A percentile compares a stretch with the other conserved stretches of the same genome.
These are phyloP conservation scores for Pseudomyrmex flavicornis DNA, from an alignment of 1,140 invertebrate species.

Conservation along the genomic window DNA sequence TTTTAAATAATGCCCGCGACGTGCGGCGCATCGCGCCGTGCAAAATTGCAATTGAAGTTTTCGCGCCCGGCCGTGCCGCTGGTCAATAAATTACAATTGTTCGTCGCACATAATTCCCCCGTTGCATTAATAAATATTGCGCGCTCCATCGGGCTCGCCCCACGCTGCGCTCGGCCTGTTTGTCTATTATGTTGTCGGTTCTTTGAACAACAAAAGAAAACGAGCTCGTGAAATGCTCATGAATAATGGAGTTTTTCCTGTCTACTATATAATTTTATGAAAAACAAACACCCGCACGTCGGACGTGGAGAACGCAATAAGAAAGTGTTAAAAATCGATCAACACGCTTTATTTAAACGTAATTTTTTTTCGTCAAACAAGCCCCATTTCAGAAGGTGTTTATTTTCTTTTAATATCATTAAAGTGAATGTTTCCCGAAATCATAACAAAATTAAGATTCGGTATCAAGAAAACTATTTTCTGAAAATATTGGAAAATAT, in stretches of 20 bases:
- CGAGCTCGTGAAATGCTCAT: conserved; percentile 29
- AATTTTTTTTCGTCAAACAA: background rate
- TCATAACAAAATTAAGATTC: no score
- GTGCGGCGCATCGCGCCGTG: conserved; percentile 63
- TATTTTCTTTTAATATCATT: background rate
- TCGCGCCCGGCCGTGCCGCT: conserved; percentile 59
- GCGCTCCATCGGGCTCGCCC: conserved; percentile 21
- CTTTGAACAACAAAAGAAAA: conserved; percentile 60
- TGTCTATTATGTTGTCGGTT: conserved; percentile 55
- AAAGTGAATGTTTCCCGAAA: no score
- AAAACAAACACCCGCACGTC: background rate
- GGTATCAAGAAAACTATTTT: background rate
- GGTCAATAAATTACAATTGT: conserved; percentile 75
- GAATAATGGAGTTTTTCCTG: conserved; percentile 42
- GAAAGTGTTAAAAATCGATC: background rate
- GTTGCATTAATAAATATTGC: conserved; percentile 70
- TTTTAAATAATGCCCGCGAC: conserved; percentile 75
- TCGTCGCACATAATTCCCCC: conserved; percentile 69
- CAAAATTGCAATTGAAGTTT: conserved; percentile 76
- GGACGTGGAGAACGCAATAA: background rate
- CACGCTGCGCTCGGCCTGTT: conserved; percentile 27
- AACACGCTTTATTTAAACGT: background rate
- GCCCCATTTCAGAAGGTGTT: background rate
- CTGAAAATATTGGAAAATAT: background rate
- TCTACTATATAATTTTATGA: conserved; percentile 10